Base-by-base conservation (phyloP, 2,113 vertebrate species). In the Tragelaphus scriptus region DNA sequence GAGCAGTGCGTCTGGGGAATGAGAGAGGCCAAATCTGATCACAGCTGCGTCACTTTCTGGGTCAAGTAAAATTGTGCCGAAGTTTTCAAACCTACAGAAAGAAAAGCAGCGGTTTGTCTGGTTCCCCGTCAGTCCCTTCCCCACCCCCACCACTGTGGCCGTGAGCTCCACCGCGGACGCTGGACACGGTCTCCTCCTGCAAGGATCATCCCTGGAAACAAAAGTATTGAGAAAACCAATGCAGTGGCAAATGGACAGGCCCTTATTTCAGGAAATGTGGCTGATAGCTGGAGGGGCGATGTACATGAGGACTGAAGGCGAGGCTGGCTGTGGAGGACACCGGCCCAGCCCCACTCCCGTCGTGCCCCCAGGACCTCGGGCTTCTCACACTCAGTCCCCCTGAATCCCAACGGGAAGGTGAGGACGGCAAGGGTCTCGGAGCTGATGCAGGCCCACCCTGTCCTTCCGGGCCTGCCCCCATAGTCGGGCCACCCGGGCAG, bases 41-140 rank as follows among this genome's bases (percentile, higher is more conserved):
- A 85, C 63, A 94, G 91, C 51, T 75, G 21, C 28, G 53, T 32
- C 79, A 21, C 84, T 95, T 97, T 97, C 93, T 96, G 91, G 91
- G 91, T 97, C 97, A 98, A 90, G 61, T 40, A 79, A 79, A 93
- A 97, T 19, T 55, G 79, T 89, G 90, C 93, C 86, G 26, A 97
- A 79, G 55, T 96, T 95, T 97, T 85, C 90, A 89, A 88, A 68
- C 71, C 84, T 96, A 97, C 95, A 97, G 95, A 96, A 97, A 96
- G 97, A 92, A 96, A 96, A 68, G 94, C 65, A 94, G 90, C 94
- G 56, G 26, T 58, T 94, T 32, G 13, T 68, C 91, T 77, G 59
- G 91, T 49, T 80, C 82, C 26, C 84, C 53, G 63, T n/a, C 14
- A 0, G 15, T 47, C 63, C 56, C 55, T 89, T 3, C 12, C 1